These are phyloP conservation scores for Gambusia yucatana DNA, from an alignment of 2,797 vertebrate genomes.

Conservation along the genomic window DNA sequence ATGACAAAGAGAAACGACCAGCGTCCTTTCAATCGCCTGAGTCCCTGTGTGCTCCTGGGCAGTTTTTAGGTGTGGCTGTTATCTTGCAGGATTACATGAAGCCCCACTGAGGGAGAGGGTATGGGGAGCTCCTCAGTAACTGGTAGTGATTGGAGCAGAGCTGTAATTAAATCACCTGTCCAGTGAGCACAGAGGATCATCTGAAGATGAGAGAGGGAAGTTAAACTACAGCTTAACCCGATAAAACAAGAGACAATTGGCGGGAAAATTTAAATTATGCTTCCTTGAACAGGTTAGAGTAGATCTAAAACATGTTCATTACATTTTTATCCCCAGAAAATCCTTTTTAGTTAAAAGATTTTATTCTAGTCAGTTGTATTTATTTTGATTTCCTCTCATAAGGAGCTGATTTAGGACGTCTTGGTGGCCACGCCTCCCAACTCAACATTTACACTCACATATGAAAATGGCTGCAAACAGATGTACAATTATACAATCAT, in stretches of 20 bases:
- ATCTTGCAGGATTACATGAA: slow-evolving; percentile 52
- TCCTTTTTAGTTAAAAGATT: too few relatives aligned
- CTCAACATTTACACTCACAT: too few relatives aligned
- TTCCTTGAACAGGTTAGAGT: background rate
- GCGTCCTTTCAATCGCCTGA: slow-evolving; percentile 20
- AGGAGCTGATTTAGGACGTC: too few relatives aligned
- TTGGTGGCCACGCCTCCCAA: too few relatives aligned
- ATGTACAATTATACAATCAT: too few relatives aligned
- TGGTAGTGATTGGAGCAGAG: slow-evolving; percentile 50
- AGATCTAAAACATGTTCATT: too few relatives aligned
- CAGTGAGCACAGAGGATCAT: slow-evolving; percentile 29
- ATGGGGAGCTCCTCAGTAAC: slow-evolving; percentile 50
- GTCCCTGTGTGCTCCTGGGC: slow-evolving; percentile 3
- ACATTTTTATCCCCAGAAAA: too few relatives aligned
- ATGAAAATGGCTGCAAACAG: too few relatives aligned
- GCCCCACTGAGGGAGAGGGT: slow-evolving; percentile 1
- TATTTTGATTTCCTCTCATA: too few relatives aligned
- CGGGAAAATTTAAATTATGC: background rate
- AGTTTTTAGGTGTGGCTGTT: slow-evolving; percentile 47
- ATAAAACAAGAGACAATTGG: background rate
- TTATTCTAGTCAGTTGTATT: too few relatives aligned
- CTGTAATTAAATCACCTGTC: slow-evolving; percentile 67
- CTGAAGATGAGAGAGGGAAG: slow-evolving; percentile 8
- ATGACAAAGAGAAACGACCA: slow-evolving; percentile 33
- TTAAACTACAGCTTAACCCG: background rate